Percentiles rank a stretch among this genome's conserved stretches.
These are phyloP conservation scores for Leptinotarsa defecta DNA, from an alignment of 1,140 invertebrate species.

Conservation along the genomic window DNA sequence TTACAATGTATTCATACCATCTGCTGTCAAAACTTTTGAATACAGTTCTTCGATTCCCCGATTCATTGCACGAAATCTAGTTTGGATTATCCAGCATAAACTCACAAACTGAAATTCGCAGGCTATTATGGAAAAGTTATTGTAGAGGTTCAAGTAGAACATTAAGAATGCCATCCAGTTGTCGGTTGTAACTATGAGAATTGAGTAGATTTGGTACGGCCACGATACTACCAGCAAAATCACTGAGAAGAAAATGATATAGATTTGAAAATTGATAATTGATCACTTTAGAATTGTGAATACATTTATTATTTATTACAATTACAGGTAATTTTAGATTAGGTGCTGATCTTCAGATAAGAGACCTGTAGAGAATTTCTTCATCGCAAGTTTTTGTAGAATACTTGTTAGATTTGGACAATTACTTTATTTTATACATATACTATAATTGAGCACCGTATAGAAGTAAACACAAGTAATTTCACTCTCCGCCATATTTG, in stretches of 20 bases:
- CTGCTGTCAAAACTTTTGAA: neutral
- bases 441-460: too few relatives aligned
- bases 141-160: constrained; percentile 24
- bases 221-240: constrained; percentile 9
- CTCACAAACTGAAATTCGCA: constrained; percentile 29
- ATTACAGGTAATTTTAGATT: too few relatives aligned
- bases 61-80: constrained; percentile 12
- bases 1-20: neutral
- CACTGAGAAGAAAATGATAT: neutral
- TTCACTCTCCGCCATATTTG: too few relatives aligned
- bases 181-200: constrained; percentile 12
- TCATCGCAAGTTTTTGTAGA: too few relatives aligned
- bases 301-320: too few relatives aligned
- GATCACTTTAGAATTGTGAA: too few relatives aligned
- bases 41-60: constrained; percentile 6
- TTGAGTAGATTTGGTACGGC: constrained; percentile 25
- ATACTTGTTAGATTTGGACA: too few relatives aligned
- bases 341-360: too few relatives aligned
- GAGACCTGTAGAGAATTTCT: too few relatives aligned
- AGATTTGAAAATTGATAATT: too few relatives aligned
- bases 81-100: constrained; percentile 21
- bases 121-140: constrained; percentile 21
- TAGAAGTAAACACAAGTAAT: too few relatives aligned
- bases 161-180: constrained; percentile 18
- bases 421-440: too few relatives aligned